phyloP scores from a whole-genome alignment of 2,113 vertebrate genomes.

The Mionectes macconnelli region DNA sequence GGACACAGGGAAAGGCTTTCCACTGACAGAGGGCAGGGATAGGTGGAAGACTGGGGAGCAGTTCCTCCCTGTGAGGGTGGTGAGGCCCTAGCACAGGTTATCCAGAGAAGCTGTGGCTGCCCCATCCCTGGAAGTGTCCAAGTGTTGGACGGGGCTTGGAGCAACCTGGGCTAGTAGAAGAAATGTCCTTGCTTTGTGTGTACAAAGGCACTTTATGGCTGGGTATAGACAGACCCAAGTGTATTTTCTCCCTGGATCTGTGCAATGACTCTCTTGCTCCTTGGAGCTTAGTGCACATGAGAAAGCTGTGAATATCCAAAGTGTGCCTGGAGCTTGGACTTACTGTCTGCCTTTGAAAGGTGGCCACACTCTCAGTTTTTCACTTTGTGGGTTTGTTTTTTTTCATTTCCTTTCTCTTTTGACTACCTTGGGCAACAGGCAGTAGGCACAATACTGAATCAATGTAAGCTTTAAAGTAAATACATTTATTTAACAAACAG shows the following conservation, averaged over 20 bases:
- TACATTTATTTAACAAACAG: not conserved
- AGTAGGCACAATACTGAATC: not conserved
- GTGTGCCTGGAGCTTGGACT: not conserved
- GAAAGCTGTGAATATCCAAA: not conserved
- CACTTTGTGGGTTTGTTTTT: not conserved
- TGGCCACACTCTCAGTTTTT: not conserved
- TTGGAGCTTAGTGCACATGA: not conserved
- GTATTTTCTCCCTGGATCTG: not conserved
- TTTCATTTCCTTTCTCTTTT: not conserved
- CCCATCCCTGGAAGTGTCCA: not conserved
- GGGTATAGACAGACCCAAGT: not conserved
- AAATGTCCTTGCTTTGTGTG: not conserved
- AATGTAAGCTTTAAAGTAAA: not conserved
- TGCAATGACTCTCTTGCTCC: not conserved
- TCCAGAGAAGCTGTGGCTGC: not conserved
- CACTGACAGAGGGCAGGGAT: accelerated
- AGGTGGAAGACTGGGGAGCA: not conserved
- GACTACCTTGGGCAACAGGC: not conserved
- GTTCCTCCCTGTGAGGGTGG: not conserved
- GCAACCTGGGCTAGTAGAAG: accelerated
- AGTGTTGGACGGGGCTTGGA: not conserved
- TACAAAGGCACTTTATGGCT: not conserved
- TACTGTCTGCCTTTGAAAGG: not conserved
- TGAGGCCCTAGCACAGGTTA: not conserved
- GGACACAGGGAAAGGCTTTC: not conserved